Conservation (phyloP, 2,797 vertebrate species). For the Trachops cirrhosus region DNA sequence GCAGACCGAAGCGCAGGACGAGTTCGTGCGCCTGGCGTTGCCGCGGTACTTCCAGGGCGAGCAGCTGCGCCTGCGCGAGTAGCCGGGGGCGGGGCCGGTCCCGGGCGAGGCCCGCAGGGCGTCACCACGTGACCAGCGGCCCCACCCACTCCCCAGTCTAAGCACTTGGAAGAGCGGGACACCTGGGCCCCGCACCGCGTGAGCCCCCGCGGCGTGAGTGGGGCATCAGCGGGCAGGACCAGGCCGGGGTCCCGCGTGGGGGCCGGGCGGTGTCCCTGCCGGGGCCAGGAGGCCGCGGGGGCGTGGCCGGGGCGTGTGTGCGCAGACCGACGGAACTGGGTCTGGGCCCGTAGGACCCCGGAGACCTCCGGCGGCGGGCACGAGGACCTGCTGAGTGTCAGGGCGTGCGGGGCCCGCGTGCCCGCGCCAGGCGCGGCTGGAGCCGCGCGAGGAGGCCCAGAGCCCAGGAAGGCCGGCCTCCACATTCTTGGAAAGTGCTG, state of each 20-base stretch:
- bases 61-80: conserved; percentile 89
- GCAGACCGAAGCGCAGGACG: conserved; percentile 92
- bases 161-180: conserved; percentile 87
- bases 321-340: not conserved
- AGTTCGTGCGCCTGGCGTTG: conserved; percentile 92
- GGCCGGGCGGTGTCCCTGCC: not conserved
- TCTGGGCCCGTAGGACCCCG: not conserved
- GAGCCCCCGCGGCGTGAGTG: conserved; percentile 84
- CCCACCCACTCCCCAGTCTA: conserved; percentile 78
- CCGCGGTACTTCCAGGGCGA: conserved; percentile 89
- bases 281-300: not conserved
- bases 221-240: not conserved
- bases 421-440: not conserved
- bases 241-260: not conserved
- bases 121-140: not conserved
- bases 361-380: not conserved
- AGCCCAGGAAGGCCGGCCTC: not conserved
- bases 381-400: not conserved
- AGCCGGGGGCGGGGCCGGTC: conserved; percentile 73
- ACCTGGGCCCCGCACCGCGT: conserved; percentile 83
- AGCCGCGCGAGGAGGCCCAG: not conserved
- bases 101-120: not conserved
- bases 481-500: not conserved
- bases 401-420: not conserved
- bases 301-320: too few species aligned